Conservation (phyloP, 1,140 invertebrate species). For the Drosophila mojavensis region DNA sequence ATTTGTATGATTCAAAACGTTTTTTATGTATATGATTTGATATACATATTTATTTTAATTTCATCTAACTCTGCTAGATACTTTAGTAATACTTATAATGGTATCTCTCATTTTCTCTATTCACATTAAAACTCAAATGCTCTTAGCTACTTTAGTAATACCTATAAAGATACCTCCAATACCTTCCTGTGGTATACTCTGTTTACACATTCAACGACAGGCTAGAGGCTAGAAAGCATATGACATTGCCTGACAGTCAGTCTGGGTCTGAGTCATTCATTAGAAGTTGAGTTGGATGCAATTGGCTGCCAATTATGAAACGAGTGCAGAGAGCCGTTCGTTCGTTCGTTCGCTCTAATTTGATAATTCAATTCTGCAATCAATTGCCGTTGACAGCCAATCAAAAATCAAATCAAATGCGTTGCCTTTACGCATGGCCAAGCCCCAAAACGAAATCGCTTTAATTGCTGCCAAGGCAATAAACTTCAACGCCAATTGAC, state of each 20-base stretch:
- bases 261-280: constrained; percentile 5
- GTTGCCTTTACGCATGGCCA: constrained; percentile 48
- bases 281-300: constrained; percentile 10
- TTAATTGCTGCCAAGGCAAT: constrained; percentile 81
- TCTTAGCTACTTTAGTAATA: too few species aligned
- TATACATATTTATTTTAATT: too few species aligned
- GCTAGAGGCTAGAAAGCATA: neutral
- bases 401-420: constrained; percentile 73
- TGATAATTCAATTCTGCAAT: constrained; percentile 79
- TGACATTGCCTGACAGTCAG: constrained; percentile 11
- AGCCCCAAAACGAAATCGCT: constrained; percentile 45
- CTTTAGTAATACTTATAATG: too few species aligned
- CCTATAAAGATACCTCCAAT: too few species aligned
- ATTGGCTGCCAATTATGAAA: constrained; percentile 45
- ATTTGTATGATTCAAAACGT: too few species aligned
- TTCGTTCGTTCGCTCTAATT: constrained; percentile 47
- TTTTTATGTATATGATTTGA: too few species aligned
- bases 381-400: constrained; percentile 65
- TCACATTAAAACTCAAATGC: too few species aligned
- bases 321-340: constrained; percentile 14
- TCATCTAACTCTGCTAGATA: too few species aligned
- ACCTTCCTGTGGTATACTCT: too few species aligned
- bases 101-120: too few species aligned
- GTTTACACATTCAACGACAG: neutral
- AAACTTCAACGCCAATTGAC: constrained; percentile 80